Conservation (phyloP, 1,140 invertebrate species). For the Parapsyche elsis region DNA sequence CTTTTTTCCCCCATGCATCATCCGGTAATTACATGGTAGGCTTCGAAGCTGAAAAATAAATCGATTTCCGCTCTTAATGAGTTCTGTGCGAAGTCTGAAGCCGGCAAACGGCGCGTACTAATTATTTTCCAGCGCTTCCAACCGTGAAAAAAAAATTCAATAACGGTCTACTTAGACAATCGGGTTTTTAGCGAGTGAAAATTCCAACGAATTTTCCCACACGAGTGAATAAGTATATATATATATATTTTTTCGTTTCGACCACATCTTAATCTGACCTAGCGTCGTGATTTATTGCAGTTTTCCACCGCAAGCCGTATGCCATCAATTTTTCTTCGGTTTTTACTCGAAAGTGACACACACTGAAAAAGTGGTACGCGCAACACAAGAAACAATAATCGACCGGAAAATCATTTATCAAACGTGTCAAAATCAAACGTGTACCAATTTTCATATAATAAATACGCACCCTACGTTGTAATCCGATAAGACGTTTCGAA, state of each 20-base stretch:
- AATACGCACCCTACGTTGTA: not conserved
- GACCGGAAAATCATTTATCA: conserved; percentile 17
- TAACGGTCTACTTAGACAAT: not conserved
- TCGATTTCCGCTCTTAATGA: conserved; percentile 20
- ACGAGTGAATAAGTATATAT: not conserved
- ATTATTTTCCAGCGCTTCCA: not conserved
- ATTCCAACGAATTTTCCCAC: not conserved
- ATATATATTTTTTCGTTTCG: too few relatives aligned
- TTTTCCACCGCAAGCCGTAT: not conserved
- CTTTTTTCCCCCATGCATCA: not conserved
- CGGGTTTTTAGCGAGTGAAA: not conserved
- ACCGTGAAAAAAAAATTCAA: not conserved
- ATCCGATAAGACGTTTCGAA: too few relatives aligned
- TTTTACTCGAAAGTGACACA: conserved; percentile 13
- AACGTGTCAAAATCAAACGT: not conserved
- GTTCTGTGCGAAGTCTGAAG: not conserved
- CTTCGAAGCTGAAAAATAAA: conserved; percentile 22
- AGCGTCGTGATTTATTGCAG: not conserved
- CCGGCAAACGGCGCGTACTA: not conserved
- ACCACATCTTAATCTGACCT: not conserved
- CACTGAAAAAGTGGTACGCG: not conserved
- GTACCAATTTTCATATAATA: not conserved
- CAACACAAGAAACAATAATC: conserved; percentile 11
- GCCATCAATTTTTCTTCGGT: conserved; percentile 2
- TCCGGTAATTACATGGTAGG: conserved; percentile 10